Conservation (phyloP, 2,797 vertebrate genomes). For the Capromys pilorides region DNA sequence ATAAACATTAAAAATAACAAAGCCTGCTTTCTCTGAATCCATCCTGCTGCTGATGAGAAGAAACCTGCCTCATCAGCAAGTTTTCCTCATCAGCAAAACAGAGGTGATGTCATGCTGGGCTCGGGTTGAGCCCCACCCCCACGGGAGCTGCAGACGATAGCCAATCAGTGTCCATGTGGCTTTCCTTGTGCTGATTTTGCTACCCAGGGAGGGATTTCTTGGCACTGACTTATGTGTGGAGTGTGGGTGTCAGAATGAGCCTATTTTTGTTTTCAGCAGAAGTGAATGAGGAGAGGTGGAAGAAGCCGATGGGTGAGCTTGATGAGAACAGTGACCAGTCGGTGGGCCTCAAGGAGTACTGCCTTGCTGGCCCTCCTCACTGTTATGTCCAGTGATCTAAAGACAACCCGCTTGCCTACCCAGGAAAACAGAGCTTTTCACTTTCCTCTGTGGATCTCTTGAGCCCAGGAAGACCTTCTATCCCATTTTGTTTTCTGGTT, state of each 20-base stretch:
- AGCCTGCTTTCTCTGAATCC: background rate
- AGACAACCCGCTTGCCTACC: slow-evolving; percentile 71
- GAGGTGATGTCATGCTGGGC: background rate
- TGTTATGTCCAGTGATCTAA: slow-evolving; percentile 84
- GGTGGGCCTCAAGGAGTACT: slow-evolving; percentile 86
- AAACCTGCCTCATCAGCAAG: background rate
- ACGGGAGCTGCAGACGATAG: background rate
- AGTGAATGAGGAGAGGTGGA: slow-evolving; percentile 72
- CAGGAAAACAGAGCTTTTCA: background rate
- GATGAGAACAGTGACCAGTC: slow-evolving; percentile 83
- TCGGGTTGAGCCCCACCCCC: background rate
- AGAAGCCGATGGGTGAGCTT: slow-evolving; percentile 81
- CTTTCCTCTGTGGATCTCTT: background rate
- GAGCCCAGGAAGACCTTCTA: background rate
- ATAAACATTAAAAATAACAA: background rate
- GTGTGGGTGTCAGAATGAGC: slow-evolving; percentile 42
- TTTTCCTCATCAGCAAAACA: background rate
- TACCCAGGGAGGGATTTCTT: background rate
- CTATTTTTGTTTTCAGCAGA: slow-evolving; percentile 40
- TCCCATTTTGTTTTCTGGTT: background rate
- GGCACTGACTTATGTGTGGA: background rate
- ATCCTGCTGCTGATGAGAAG: background rate
- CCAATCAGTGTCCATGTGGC: background rate
- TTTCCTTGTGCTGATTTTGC: background rate
- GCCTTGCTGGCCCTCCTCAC: slow-evolving; percentile 80